Base-by-base conservation (phyloP, 2,113 vertebrate genomes). In the Cyprinodon variegatus region DNA sequence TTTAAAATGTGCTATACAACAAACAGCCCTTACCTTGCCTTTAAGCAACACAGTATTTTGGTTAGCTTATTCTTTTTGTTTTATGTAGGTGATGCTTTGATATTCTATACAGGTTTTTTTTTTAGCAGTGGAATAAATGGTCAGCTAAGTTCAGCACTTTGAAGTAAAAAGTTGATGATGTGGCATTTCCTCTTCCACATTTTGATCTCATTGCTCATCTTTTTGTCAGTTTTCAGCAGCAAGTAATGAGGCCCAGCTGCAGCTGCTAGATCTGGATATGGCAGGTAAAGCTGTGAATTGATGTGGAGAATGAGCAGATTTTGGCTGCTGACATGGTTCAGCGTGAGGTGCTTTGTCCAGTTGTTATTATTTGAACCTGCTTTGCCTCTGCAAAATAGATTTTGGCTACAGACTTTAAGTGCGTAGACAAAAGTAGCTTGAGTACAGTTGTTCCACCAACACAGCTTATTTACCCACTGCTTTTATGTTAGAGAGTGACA, bases 321-420 rank as follows among this genome's bases (percentile, higher is more conserved):
- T 45, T 45, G 9, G 68, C 68, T 59, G 50, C 50, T 69, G 68
- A 37, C 17, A 11, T 22, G 59, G 22, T 17, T 45, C 69, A 61
- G 15, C n/a, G 10, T 48, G n/a, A 36, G 40, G 8, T 37, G 59
- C 68, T 9, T 15, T 8, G 29, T 48, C 36, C 43, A 63, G 40
- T 14, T 61, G 22, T 46, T 71, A 17, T 10, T 71, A 43, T 71
- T 45, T 45, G 22, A 71, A 61, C 60, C 50, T 57, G 50, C n/a
- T 57, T 15, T 57, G 50, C 50, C 45, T 65, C 41, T 5, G 22
- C 45, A 43, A 65, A 45, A 65, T 46, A 45, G 13, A 8, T 45
- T 41, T 45, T 65, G 64, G 41, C 64, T 65, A 20, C 41, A 45
- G 64, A 45, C n/a, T 15, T 43, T 4, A 65, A 65, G 41, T 22